These are phyloP conservation scores for Hemaris fuciformis DNA, from an alignment of 2,888 invertebrate species.

Conservation along the genomic window DNA sequence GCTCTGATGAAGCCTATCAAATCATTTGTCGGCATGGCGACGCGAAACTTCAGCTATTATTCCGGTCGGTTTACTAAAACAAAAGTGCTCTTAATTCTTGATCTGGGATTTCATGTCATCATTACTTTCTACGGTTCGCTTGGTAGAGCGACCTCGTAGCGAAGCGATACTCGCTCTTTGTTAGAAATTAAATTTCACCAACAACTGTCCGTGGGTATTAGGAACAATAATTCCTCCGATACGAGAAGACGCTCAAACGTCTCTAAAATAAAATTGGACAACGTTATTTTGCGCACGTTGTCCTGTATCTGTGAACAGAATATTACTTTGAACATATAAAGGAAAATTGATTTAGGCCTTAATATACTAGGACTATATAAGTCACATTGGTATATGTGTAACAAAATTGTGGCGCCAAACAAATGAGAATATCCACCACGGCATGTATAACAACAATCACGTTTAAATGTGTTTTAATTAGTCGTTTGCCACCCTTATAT, in stretches of 20 bases:
- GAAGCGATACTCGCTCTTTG: constrained; percentile 42
- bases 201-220: constrained; percentile 48
- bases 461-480: background rate
- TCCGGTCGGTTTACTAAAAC: constrained; percentile 72
- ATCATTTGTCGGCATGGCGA: constrained; percentile 73
- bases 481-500: background rate
- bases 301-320: background rate
- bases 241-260: constrained; percentile 42
- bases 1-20: constrained; percentile 69
- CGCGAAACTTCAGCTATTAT: constrained; percentile 70
- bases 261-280: constrained; percentile 49
- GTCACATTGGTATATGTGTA: background rate
- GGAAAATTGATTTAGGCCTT: background rate
- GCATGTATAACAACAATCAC: background rate
- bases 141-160: constrained; percentile 41
- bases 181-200: constrained; percentile 63
- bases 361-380: background rate
- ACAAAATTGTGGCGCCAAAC: background rate
- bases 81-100: constrained; percentile 72
- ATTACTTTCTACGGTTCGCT: constrained; percentile 66
- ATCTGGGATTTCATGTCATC: constrained; percentile 71
- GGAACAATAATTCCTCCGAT: constrained; percentile 48
- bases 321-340: background rate
- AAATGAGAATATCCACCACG: background rate
- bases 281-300: constrained; percentile 19